These are phyloP conservation scores for Corythoichthys intestinalis DNA, from an alignment of 2,113 vertebrate genomes.

Conservation along the genomic window DNA sequence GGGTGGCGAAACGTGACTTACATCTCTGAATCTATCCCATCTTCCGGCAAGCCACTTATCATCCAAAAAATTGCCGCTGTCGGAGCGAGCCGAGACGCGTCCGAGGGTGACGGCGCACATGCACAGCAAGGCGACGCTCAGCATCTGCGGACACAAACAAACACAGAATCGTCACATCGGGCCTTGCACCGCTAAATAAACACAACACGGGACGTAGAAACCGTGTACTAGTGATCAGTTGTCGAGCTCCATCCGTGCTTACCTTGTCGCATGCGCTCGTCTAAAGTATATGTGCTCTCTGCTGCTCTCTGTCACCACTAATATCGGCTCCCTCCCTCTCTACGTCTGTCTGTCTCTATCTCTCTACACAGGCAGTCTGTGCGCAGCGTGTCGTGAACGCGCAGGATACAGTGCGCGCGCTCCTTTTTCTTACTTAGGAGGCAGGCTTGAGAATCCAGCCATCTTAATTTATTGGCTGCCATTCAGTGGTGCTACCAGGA, in stretches of 20 bases:
- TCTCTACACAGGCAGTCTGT: constrained; percentile 49
- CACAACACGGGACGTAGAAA: constrained; percentile 1
- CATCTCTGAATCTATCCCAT: constrained; percentile 97
- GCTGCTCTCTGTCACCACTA: constrained; percentile 57
- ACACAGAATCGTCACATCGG: neutral
- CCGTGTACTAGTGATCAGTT: neutral
- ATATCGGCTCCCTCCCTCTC: constrained; percentile 40
- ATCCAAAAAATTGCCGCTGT: constrained; percentile 93
- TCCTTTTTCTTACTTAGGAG: neutral
- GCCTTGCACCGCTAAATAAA: constrained; percentile 26
- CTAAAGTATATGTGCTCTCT: constrained; percentile 52
- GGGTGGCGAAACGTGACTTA: constrained; percentile 68
- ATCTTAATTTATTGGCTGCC: too few relatives aligned
- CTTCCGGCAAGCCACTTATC: constrained; percentile 91
- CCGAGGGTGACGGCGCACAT: constrained; percentile 80
- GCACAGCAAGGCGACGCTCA: constrained; percentile 77
- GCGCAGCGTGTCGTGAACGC: constrained; percentile 58
- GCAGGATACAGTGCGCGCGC: constrained; percentile 47
- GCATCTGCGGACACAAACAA: constrained; percentile 81
- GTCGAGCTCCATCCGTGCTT: constrained; percentile 19
- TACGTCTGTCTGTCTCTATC: constrained; percentile 37
- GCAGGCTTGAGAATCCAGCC: neutral
- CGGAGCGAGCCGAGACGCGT: constrained; percentile 77
- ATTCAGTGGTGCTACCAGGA: too few relatives aligned
- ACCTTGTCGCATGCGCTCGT: constrained; percentile 66